Base-by-base conservation (phyloP, 2,797 vertebrate genomes). In the Amblyopsis hoosieri region DNA sequence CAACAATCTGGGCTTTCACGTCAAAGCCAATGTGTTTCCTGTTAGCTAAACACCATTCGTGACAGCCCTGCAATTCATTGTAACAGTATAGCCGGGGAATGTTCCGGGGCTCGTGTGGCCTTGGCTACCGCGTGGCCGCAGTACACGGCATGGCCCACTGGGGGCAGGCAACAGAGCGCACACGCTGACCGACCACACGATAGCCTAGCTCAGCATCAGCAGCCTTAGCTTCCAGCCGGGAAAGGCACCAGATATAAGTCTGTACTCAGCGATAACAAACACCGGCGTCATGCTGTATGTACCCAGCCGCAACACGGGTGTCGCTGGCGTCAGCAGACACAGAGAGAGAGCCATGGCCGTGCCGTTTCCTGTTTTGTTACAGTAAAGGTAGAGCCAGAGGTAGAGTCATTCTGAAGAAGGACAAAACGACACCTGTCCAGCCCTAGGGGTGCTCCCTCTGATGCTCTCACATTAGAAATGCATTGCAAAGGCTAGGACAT, bases 21-120 rank as follows among this genome's bases (percentile, higher is more conserved):
- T 85, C 86, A 82, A 76, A 83, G 79, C 71, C 86, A 87, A 84
- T 87, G 75, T 88, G 85, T 84, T 90, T 91, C 89, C 81, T 85
- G 85, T 89, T 86, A 88, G 85, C 84, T 23, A 76, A 87, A 87
- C 85, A 78, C 71, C 58, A 66, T 83, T 83, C 81, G 79, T 89
- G 90, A 90, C 89, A 92, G 85, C 86, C 73, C 81, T 78, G 86
- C 81, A 84, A 85, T 91, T 89, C 90, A 90, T 88, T 88, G 85
- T 87, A 89, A 89, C 84, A 84, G 86, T 82, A 85, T 84, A 90
- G 80, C 75, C 69, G 60, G 70, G 57, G 78, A 83, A 83, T 82
- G 80, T 81, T 84, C 64, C 58, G 14, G 81, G 81, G 85, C 80
- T 80, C 78, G 71, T 79, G 76, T 86, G 89, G 83, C 88, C 88